Percentiles rank a stretch among this genome's conserved stretches.
phyloP scores from a whole-genome alignment of 92 coral and sea anemone species.

The Phymanthus crucifer region DNA sequence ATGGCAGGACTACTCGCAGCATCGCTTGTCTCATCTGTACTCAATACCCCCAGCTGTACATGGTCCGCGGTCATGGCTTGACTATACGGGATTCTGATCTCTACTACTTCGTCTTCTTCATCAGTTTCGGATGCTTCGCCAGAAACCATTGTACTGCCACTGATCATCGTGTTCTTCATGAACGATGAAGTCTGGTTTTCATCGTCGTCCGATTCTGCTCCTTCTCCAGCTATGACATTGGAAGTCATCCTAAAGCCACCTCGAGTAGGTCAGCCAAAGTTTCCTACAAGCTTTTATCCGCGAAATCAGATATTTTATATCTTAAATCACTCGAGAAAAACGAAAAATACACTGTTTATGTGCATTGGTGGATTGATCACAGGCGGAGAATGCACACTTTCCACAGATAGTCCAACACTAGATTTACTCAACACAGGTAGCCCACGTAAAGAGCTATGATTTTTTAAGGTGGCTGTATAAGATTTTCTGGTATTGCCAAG shows the following conservation, averaged over 20 bases:
- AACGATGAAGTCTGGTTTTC: slow-evolving; percentile 55
- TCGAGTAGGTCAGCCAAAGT: too few species aligned
- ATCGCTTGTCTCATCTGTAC: slow-evolving; percentile 17
- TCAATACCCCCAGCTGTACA: slow-evolving; percentile 9
- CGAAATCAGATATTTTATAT: too few species aligned
- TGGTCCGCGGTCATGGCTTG: slow-evolving; percentile 27
- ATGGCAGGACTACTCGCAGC: not conserved
- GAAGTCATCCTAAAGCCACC: slow-evolving; percentile 17
- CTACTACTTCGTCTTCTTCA: slow-evolving; percentile 62
- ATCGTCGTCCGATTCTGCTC: slow-evolving; percentile 56
- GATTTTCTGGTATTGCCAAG: too few species aligned
- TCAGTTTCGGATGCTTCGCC: slow-evolving; percentile 96
- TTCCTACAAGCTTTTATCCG: too few species aligned
- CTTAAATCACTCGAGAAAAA: too few species aligned
- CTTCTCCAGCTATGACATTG: slow-evolving; percentile 36
- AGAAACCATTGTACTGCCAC: slow-evolving; percentile 88
- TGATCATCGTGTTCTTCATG: slow-evolving; percentile 82
- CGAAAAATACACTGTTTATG: too few species aligned
- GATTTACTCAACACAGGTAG: too few species aligned
- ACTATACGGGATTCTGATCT: slow-evolving; percentile 14
- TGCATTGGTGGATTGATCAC: too few species aligned
- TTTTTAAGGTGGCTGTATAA: too few species aligned
- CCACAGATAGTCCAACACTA: too few species aligned
- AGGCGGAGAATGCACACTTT: too few species aligned
- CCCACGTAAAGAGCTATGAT: too few species aligned